A percentile compares a stretch with the other conserved stretches of the same genome.
phyloP scores from a whole-genome alignment of 2,797 vertebrate species.

The Melanotaenia boesemani region DNA sequence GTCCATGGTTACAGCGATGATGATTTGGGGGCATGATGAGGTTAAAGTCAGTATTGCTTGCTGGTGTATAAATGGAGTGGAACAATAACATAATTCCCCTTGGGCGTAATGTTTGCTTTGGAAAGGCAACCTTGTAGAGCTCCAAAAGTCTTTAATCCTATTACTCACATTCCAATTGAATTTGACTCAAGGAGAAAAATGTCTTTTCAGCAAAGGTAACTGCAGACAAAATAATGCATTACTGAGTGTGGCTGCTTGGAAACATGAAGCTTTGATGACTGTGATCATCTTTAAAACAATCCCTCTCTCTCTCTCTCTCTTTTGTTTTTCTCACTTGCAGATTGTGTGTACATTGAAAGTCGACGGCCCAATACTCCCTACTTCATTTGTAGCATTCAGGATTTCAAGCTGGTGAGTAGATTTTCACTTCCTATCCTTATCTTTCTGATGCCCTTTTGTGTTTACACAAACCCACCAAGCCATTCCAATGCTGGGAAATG shows the following conservation, averaged over 20 bases:
- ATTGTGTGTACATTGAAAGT: conserved; percentile 99
- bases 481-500: conserved; percentile 30
- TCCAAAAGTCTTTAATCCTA: conserved; percentile 86
- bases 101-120: conserved; percentile 84
- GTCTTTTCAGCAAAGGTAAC: conserved; percentile 78
- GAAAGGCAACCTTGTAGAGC: conserved; percentile 81
- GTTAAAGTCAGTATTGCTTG: conserved; percentile 72
- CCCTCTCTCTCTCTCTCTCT: conserved; percentile 4
- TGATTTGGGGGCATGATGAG: conserved; percentile 38
- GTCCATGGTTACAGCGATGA: conserved; percentile 2
- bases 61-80: conserved; percentile 80
- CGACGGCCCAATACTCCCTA: conserved; percentile 98
- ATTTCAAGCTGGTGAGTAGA: conserved; percentile 99
- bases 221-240: conserved; percentile 66
- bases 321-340: conserved; percentile 80
- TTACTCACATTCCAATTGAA: conserved; percentile 86
- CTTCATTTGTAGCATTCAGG: conserved; percentile 99
- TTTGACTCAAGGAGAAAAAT: conserved; percentile 79
- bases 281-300: conserved; percentile 57
- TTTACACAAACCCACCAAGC: conserved; percentile 17
- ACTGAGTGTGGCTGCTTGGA: conserved; percentile 61
- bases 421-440: conserved; percentile 30
- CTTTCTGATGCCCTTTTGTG: conserved; percentile 28
- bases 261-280: conserved; percentile 58
- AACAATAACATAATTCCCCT: conserved; percentile 83